A percentile compares a stretch with the other conserved stretches of the same genome.
Conservation (phyloP, 2,113 vertebrate species). For the Corvus moneduloides region DNA sequence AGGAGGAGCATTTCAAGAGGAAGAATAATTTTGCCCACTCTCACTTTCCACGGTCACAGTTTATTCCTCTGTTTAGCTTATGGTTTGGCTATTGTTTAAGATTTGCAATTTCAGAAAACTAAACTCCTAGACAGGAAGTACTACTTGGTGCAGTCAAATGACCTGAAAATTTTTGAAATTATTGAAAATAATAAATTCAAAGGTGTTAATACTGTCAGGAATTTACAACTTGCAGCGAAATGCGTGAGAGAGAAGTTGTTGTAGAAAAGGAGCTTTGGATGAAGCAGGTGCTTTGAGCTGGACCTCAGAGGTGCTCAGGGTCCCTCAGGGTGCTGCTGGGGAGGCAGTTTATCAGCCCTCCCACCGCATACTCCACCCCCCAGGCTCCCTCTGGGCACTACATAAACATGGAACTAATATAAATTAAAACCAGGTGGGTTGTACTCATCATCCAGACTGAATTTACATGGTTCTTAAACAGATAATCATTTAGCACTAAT, state of each 20-base stretch:
- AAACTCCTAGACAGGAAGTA: neutral
- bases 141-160: neutral
- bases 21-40: neutral
- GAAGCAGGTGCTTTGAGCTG: neutral
- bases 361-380: accelerated
- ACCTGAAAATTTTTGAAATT: neutral
- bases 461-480: neutral
- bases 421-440: neutral
- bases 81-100: neutral
- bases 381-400: neutral
- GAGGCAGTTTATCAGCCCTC: neutral
- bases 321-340: neutral
- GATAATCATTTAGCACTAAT: neutral
- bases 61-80: neutral
- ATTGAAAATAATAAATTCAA: neutral
- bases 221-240: neutral
- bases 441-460: neutral
- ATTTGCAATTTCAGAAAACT: neutral
- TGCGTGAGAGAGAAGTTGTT: neutral
- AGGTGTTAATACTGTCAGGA: neutral
- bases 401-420: neutral
- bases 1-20: neutral
- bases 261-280: neutral
- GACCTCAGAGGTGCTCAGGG: neutral
- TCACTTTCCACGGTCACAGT: neutral